Evolutionary conservation across 1,140 invertebrate genomes (phyloP), one percentile per base, ranked within the genome.

Genomic region (Drosophila kanapiae): DNA sequence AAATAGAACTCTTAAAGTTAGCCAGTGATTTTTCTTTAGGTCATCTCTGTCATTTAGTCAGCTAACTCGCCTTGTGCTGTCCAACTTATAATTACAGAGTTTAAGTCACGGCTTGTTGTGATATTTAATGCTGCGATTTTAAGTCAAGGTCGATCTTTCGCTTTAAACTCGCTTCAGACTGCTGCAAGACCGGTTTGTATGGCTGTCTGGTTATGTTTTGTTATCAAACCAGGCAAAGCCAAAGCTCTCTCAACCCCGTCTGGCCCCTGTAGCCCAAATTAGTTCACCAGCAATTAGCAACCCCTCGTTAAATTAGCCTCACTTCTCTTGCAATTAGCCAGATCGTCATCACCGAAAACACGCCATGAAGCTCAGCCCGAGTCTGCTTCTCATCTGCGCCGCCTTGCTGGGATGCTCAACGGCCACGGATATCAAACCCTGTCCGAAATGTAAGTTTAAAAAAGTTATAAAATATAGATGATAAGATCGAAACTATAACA

Each of bases 361-460:
- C 47, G 48, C 27, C 56, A 87, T 87, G 84, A 83, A 80, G 58
- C 51, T 80, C 33, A 67, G 51, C 40, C 67, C 64, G 11, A 62
- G 70, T 33, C 6, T 88, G 10, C 37, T 87, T 61, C 43, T 83
- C 37, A 61, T 86, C 37, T 69, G 82, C 35, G 65, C 58, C 72
- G 65, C 77, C 9, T 33, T 87, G 31, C 47, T 87, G 29, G 54
- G 80, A 14, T 45, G 62, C 16, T 42, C 65, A 14, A 60, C 49
- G 11, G 82, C 91, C 61, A 91, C 91, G 8, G 93, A 94, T 91
- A 93, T 68, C 58, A 87, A 61, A 77, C 93, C 43, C n/a, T 93
- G 63, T 71, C 87, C 70, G 56, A 93, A 75, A 82, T 94, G 64
- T 92, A 82, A 65, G 91, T 68, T 0, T 27, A 16, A 37, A 16